Percentiles rank a stretch among this genome's conserved stretches.
These are phyloP conservation scores for Ditula angustiorana DNA, from an alignment of 2,888 invertebrate genomes.

Conservation along the genomic window DNA sequence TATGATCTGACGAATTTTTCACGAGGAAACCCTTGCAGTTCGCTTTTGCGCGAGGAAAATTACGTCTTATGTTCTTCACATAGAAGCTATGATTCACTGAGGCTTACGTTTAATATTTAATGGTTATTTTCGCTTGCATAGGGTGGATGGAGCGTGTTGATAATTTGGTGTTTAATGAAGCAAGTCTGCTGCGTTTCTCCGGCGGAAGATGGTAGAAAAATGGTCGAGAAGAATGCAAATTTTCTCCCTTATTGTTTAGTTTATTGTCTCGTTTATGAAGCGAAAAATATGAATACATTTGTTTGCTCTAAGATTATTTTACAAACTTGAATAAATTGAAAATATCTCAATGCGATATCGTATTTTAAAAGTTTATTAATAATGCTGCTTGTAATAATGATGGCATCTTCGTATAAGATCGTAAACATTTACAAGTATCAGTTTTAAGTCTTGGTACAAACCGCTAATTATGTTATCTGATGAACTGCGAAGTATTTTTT, in stretches of 20 bases:
- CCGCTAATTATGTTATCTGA: conserved; percentile 3
- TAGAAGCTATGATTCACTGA: conserved; percentile 51
- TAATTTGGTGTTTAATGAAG: conserved; percentile 84
- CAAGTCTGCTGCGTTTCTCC: conserved; percentile 72
- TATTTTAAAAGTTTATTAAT: too few species aligned
- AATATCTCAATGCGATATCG: too few species aligned
- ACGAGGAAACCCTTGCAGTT: conserved; percentile 63
- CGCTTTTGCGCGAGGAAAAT: conserved; percentile 58
- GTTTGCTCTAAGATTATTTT: conserved; percentile 42
- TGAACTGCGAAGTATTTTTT: conserved; percentile 10
- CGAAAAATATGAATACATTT: conserved; percentile 58
- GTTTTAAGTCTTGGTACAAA: neutral
- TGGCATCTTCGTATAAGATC: neutral
- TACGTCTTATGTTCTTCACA: conserved; percentile 58
- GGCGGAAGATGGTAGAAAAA: conserved; percentile 78
- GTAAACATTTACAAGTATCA: neutral
- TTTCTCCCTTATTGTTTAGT: conserved; percentile 80
- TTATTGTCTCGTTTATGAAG: conserved; percentile 79
- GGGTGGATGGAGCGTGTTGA: conserved; percentile 70
- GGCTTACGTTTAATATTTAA: conserved; percentile 57
- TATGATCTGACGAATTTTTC: conserved; percentile 76
- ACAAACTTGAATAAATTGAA: conserved; percentile 12
- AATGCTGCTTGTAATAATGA: neutral
- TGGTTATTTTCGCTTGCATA: conserved; percentile 74
- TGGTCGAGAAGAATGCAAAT: conserved; percentile 77